Conservation (phyloP, 2,113 vertebrate genomes). For the Cyanistes caeruleus region DNA sequence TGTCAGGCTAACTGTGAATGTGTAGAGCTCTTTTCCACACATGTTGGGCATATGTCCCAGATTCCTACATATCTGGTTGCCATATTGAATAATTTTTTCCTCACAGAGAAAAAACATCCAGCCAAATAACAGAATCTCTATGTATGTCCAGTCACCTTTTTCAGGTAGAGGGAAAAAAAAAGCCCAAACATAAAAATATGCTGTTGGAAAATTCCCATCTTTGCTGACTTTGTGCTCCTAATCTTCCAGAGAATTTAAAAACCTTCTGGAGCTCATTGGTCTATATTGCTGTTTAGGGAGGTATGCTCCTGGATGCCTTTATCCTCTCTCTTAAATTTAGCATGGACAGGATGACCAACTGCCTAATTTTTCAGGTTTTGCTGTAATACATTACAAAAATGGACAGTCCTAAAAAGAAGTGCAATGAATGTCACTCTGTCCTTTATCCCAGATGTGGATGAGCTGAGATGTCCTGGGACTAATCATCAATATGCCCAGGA, state of each 20-base stretch:
- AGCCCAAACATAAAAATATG: rapidly evolving
- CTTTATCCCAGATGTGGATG: not conserved
- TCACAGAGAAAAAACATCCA: not conserved
- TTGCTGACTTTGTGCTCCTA: rapidly evolving
- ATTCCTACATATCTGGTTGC: not conserved
- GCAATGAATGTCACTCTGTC: not conserved
- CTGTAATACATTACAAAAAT: not conserved
- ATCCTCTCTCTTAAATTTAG: not conserved
- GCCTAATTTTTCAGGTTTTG: not conserved
- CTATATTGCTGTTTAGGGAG: not conserved
- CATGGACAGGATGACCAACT: not conserved
- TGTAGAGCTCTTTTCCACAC: not conserved
- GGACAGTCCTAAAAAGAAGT: not conserved
- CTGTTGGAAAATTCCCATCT: not conserved
- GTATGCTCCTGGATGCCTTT: rapidly evolving
- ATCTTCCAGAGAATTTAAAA: not conserved
- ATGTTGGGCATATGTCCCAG: not conserved
- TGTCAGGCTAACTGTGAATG: not conserved
- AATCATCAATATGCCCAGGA: not conserved
- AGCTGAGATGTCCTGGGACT: not conserved
- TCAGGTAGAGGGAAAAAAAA: not conserved
- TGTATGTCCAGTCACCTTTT: not conserved
- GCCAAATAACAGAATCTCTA: not conserved
- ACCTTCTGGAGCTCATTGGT: not conserved
- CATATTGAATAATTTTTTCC: not conserved